Conservation (phyloP, 2,797 vertebrate species). For the Gadopsis bispinosus region DNA sequence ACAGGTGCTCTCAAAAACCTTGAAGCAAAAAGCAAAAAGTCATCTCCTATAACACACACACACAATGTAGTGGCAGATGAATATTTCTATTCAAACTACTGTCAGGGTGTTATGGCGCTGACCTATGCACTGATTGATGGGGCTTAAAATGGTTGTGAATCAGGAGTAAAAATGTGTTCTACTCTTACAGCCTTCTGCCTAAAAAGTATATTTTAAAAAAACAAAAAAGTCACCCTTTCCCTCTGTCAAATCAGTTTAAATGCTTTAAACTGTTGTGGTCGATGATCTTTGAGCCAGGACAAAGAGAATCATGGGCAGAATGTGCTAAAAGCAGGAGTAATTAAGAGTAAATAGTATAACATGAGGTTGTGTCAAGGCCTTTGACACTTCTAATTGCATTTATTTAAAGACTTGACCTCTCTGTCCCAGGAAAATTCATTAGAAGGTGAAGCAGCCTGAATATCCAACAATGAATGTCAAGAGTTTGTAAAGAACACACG, state of each 20-base stretch:
- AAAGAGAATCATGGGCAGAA: conserved; percentile 41
- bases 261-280: conserved; percentile 6
- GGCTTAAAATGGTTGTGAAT: conserved; percentile 18
- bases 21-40: conserved; percentile 1
- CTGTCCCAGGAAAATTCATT: conserved; percentile 76
- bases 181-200: background rate
- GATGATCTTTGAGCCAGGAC: conserved; percentile 30
- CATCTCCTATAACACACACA: background rate
- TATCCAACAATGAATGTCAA: conserved; percentile 77
- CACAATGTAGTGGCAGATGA: background rate
- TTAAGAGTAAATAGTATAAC: conserved; percentile 79
- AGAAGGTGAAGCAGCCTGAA: conserved; percentile 62
- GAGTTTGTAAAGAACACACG: conserved; percentile 78
- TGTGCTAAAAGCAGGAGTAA: conserved; percentile 69
- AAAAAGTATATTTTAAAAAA: conserved; percentile 11
- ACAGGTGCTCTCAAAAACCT: conserved; percentile 36
- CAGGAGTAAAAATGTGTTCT: background rate
- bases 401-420: conserved; percentile 80
- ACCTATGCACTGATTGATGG: background rate
- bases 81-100: conserved; percentile 15
- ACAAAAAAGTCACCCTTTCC: background rate
- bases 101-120: conserved; percentile 2
- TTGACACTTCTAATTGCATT: conserved; percentile 82
- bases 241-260: background rate
- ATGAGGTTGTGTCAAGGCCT: conserved; percentile 71